Base-by-base conservation (phyloP, 2,888 invertebrate species). In the Leuctra nigra region DNA sequence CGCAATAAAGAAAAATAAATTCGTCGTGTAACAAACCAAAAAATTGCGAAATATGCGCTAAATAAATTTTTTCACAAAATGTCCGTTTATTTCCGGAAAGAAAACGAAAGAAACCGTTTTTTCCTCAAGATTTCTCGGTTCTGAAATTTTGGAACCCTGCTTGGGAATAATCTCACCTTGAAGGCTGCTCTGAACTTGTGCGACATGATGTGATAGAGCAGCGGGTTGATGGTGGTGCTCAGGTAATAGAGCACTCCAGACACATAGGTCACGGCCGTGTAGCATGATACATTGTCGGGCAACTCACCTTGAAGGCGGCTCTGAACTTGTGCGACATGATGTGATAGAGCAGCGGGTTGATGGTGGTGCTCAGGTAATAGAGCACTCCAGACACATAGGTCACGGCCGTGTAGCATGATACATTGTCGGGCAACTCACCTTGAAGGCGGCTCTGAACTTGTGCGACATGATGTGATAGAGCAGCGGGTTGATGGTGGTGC, bases 311-410 rank as follows among this genome's bases (percentile, higher is more conserved):
- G 68, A 86, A 84, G 4, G 85, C 85, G 63, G 80, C 79, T 46
- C 84, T 76, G 68, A 84, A 85, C 67, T 84, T 84, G 67, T 82
- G 76, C 25, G 83, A 84, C 83, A 85, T 82, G 59, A 83, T 79
- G 69, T 82, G 83, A 72, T 86, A 85, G 6, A 84, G 73, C 54
- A 84, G 71, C 1, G 85, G 84, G 70, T 85, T 86, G 61, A 85
- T 79, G 54, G 83, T 83, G 11, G 85, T 82, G 59, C 83, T 83
- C 54, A 84, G 70, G 68, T 81, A 84, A 68, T 84, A 84, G 44
- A 82, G 75, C 11, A 84, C 74, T 0, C 84, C 84, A 16, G 83
- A 84, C 33, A 80, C 73, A 67, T 83, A 80, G 53, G 79, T 82
- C 23, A 84, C 69, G 2, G 70, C 67, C 38, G 71, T 72, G 65